Base-by-base conservation (phyloP, 2,113 vertebrate genomes). In the Herpailurus yagouaroundi region DNA sequence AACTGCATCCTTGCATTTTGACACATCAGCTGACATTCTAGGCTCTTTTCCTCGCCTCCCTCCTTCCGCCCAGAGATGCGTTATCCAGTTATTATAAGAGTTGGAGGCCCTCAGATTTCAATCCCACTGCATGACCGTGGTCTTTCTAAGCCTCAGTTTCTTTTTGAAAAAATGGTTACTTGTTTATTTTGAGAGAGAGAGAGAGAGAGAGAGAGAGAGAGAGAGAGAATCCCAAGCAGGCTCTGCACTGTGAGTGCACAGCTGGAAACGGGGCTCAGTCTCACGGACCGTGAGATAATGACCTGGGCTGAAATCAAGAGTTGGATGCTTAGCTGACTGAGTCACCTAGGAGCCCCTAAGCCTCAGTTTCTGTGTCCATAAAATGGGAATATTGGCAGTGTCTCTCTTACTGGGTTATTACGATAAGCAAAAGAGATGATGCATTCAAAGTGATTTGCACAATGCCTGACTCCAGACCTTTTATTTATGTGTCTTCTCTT, bases 311-410 rank as follows among this genome's bases (percentile, higher is more conserved):
- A 60, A 60, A 60, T 60, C 57, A 60, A 7, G 57, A 60, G 21
- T 3, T 60, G 57, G 21, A 60, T 9, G 57, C 57, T 60, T 60
- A 60, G 25, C 57, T 23, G 57, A 60, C 57, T 23, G 57, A 60
- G 57, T 8, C 21, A 60, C 57, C 21, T 21, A 60, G 57, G 21
- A 60, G 57, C 21, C 57, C 57, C 57, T 60, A 45, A 66, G 57
- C 29, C 90, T 97, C 64, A 4, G 38, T 76, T 81, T 96, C 64
- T 91, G 85, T 76, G 83, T n/a, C 27, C 48, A 36, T 85, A 66
- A 66, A 92, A 64, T 64, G 27, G 36, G 63, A 87, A 29, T 13
- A 41, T 29, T 29, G 29, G 25, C 3, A 27, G 7, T n/a, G 48
- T 63, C 74, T 86, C 7, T 83, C 57, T 31, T 81, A n/a, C 3